phyloP scores from a whole-genome alignment of 2,888 invertebrate genomes.

The Galeopsomyia nigrocyanea region DNA sequence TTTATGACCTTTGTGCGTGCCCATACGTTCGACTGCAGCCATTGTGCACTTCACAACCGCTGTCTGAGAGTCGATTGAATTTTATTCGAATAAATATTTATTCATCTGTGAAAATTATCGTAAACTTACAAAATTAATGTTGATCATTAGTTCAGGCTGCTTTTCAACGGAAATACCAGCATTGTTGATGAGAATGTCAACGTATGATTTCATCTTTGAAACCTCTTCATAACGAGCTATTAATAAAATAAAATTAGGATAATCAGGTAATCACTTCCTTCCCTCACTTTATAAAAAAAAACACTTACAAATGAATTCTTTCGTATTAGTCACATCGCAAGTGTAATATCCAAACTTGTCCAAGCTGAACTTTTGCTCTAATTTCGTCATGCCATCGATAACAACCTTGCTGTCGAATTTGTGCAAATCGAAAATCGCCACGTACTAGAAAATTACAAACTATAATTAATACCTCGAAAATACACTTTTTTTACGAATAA shows the following conservation, averaged over 20 bases:
- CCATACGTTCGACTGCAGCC: slow-evolving; percentile 66
- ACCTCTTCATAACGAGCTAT: slow-evolving; percentile 60
- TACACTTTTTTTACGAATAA: not conserved
- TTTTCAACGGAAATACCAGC: slow-evolving; percentile 61
- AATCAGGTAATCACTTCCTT: no score
- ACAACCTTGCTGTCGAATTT: slow-evolving; percentile 66
- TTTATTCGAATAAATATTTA: not conserved
- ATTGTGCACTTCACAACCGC: slow-evolving; percentile 64
- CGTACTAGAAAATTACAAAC: slow-evolving; percentile 49
- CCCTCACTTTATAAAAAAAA: not conserved
- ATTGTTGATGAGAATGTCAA: slow-evolving; percentile 71
- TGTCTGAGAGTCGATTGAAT: slow-evolving; percentile 54
- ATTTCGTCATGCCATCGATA: slow-evolving; percentile 55
- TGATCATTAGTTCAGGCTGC: slow-evolving; percentile 55
- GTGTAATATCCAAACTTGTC: slow-evolving; percentile 69
- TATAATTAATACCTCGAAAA: not conserved
- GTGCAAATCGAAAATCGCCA: slow-evolving; percentile 65
- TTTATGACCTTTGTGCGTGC: slow-evolving; percentile 67
- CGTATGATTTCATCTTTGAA: slow-evolving; percentile 51
- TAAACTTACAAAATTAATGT: slow-evolving; percentile 59
- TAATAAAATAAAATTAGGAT: slow-evolving; percentile 6
- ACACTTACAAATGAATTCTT: slow-evolving; percentile 68
- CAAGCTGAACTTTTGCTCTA: slow-evolving; percentile 69
- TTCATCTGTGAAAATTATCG: no score
- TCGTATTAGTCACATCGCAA: slow-evolving; percentile 69